A percentile compares a stretch with the other conserved stretches of the same genome.
These are phyloP conservation scores for Acinonyx jubatus DNA, from an alignment of 2,113 vertebrate species.

Conservation along the genomic window DNA sequence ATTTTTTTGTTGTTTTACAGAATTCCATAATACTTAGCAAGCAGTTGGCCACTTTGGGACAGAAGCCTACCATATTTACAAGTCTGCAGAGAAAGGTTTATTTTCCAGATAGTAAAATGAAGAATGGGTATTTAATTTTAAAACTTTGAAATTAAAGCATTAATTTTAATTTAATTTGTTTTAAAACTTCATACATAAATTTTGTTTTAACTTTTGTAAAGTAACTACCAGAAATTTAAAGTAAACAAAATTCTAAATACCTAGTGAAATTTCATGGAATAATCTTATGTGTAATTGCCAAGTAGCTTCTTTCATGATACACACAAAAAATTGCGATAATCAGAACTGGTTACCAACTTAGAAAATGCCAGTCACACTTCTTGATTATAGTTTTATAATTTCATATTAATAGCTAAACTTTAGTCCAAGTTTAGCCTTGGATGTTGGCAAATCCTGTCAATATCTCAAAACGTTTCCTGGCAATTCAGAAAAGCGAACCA, in stretches of 20 bases:
- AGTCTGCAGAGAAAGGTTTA: not conserved
- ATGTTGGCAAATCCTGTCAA: not conserved
- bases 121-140: constrained; percentile 69
- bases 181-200: constrained; percentile 16
- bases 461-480: not conserved
- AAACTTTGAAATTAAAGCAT: not conserved
- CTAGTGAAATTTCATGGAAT: not conserved
- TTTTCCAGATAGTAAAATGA: accelerated
- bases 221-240: not conserved
- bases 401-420: not conserved
- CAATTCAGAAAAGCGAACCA: not conserved
- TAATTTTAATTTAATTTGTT: not conserved
- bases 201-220: not conserved
- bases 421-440: not conserved
- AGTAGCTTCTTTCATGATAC: not conserved
- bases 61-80: not conserved
- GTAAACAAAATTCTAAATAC: constrained; percentile 13
- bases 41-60: constrained; percentile 62
- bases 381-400: not conserved
- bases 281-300: not conserved
- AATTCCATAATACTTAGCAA: constrained; percentile 53
- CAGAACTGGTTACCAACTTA: not conserved
- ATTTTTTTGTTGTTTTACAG: constrained; percentile 65
- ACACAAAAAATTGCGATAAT: not conserved
- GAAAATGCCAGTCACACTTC: constrained; percentile 11